Evolutionary conservation across 2,113 vertebrate species (phyloP), one percentile per base, ranked within the genome.

Genomic region (Chloropsis cyanopogon): DNA sequence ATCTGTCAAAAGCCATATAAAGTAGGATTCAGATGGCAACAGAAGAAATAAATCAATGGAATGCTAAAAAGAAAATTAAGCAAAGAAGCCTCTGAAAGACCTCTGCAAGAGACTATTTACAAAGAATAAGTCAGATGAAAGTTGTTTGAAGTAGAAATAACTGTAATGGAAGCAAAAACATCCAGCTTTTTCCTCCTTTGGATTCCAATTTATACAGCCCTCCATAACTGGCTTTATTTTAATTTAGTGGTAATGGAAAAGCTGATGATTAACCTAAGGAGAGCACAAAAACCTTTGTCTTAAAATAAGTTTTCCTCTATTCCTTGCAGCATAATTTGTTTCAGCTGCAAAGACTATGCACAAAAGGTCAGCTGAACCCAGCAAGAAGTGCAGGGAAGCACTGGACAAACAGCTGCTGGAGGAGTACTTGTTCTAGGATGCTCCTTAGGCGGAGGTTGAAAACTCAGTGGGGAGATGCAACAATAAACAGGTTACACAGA

Each of bases 11-110:
- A 94, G 54, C 33, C 42, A 57, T 59, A 73, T 24, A 82, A 90
- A 72, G 20, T 14, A 69, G 79, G n/a, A 65, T 50, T 92, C 85
- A 85, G 41, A 89, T n/a, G 26, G 47, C 44, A 85, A 68, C 14
- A 69, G 46, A 73, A 20, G n/a, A 94, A 94, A 90, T 95, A 91
- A 92, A 93, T 93, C 88, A 95, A 76, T 28, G 72, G 61, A 96
- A 90, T 75, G 37, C 57, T 91, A 68, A 95, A 76, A 88, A 44
- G 57, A 59, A 91, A 93, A 93, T 95, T 65, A 85, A 93, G 82
- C 82, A 91, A 91, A 78, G 47, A 83, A 91, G 26, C 7, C 31
- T 57, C 56, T 44, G 63, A 87, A 93, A 79, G 46, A 83, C 50
- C 46, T 80, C 46, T 88, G 56, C 57, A 90, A 82, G 50, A 92